A percentile compares a stretch with the other conserved stretches of the same genome.
Conservation (phyloP, 2,797 vertebrate genomes). For the Eospalax fontanierii region DNA sequence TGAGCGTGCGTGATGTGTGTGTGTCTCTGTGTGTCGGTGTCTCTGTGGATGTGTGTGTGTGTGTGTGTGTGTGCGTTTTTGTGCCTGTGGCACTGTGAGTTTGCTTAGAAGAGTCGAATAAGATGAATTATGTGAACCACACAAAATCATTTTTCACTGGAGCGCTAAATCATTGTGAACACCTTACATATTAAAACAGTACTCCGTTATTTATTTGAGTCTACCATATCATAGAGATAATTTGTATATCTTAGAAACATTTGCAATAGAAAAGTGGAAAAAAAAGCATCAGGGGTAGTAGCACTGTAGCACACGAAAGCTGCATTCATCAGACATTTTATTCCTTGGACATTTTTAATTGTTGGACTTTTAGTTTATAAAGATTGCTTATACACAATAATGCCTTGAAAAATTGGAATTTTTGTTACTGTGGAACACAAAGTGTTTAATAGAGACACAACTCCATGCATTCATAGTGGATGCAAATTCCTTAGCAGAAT, state of each 20-base stretch:
- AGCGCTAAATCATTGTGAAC: background rate
- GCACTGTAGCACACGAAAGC: background rate
- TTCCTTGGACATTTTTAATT: background rate
- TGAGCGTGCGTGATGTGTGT: too few species aligned
- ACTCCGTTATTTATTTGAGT: background rate
- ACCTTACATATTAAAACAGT: conserved; percentile 24
- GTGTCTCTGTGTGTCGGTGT: too few species aligned
- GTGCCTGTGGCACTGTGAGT: background rate
- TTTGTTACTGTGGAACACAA: conserved; percentile 29
- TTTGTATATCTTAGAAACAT: conserved; percentile 45
- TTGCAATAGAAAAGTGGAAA: background rate
- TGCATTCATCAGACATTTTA: background rate
- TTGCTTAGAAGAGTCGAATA: conserved; percentile 15
- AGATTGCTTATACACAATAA: conserved; percentile 1
- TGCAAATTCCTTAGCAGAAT: background rate
- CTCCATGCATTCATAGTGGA: background rate
- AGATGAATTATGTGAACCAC: background rate
- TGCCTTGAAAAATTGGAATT: background rate
- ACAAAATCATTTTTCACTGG: conserved; percentile 4
- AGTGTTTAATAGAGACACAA: background rate
- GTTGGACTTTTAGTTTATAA: background rate
- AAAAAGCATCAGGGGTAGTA: background rate
- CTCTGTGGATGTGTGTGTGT: too few species aligned
- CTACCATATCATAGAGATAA: conserved; percentile 17
- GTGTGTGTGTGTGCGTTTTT: background rate